Evolutionary conservation across 1,140 invertebrate genomes (phyloP).

Genomic region (Musca domestica): DNA sequence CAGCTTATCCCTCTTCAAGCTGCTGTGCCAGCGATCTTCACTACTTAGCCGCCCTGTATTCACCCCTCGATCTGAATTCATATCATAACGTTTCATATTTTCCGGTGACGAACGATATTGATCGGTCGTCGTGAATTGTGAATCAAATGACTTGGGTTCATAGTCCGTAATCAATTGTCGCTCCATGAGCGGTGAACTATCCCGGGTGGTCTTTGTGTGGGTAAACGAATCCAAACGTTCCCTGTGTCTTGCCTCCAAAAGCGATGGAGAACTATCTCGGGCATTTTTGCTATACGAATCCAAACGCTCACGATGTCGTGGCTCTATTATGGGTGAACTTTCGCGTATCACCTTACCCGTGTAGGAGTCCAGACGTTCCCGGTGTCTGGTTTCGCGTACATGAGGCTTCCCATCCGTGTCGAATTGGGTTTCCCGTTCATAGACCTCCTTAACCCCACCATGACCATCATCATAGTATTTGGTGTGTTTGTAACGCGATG

Average conservation of each 20-base stretch:
- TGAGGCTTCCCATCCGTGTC: slow-evolving; percentile 59
- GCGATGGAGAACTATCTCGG: neutral
- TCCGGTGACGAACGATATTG: slow-evolving; percentile 59
- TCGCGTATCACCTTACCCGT: slow-evolving; percentile 34
- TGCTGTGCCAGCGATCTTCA: slow-evolving; percentile 50
- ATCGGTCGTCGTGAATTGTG: slow-evolving; percentile 59
- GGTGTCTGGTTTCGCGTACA: slow-evolving; percentile 58
- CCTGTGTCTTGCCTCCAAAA: slow-evolving; percentile 55
- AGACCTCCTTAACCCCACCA: slow-evolving; percentile 57
- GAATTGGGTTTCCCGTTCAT: slow-evolving; percentile 57
- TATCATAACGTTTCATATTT: slow-evolving; percentile 31
- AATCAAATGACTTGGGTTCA: slow-evolving; percentile 65
- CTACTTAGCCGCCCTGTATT: slow-evolving; percentile 38
- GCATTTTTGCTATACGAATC: neutral
- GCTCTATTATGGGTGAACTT: slow-evolving; percentile 37
- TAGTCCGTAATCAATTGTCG: slow-evolving; percentile 53
- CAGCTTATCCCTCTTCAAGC: slow-evolving; percentile 47
- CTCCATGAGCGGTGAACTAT: slow-evolving; percentile 37
- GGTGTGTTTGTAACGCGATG: slow-evolving; percentile 46
- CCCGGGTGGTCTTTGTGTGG: slow-evolving; percentile 19
- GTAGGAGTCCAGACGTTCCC: slow-evolving; percentile 54
- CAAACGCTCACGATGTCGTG: slow-evolving; percentile 17
- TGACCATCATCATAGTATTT: slow-evolving; percentile 53
- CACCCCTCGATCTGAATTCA: slow-evolving; percentile 34
- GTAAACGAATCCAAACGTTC: slow-evolving; percentile 54